Base-by-base conservation (phyloP, 2,888 invertebrate genomes). In the Hipparchia sbordonii region DNA sequence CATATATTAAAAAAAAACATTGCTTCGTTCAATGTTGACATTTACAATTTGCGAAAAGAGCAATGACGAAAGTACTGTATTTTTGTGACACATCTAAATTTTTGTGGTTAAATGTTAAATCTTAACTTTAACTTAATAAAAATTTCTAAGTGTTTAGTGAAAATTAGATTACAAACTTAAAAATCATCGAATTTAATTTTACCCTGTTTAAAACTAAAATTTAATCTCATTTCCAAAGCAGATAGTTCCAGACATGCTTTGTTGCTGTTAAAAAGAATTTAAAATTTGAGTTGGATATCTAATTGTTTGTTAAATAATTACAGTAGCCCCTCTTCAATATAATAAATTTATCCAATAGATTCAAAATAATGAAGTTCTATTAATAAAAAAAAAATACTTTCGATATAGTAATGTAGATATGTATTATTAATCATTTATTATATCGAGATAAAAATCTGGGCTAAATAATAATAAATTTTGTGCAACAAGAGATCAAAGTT, bases 161-260 rank as follows among this genome's bases (percentile, higher is more conserved):
- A 8, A 48, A 48, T 8, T 6, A 46, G 9, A 60, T 10, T 12
- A 56, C 5, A 13, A 56, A 57, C 57, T 57, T 57, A 57, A 57
- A 56, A 57, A 57, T 23, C 13, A 57, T 23, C 23, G 45, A 61
- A 61, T 45, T 61, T 61, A 5, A 2, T 45, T 45, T 45, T 61
- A 61, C 60, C 60, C 60, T 61, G 60, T 61, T 59, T 60, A 61
- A 61, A 45, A 61, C 60, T 61, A 61, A 61, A 61, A 56, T 56
- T n/a, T 48, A 62, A 60, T 60, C 60, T 60, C 60, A 60, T 60
- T 60, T 60, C 33, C 9, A 62, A 62, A 8, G 33, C 23, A 39
- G 9, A 12, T 12, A 10, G 39, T 60, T 33, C 6, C 39, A 60
- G 60, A 39, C 39, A 45, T 61, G 45, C 6, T 61, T 45, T 45